Conservation (phyloP, 1,140 invertebrate species). For the Monomorium pharaonis region DNA sequence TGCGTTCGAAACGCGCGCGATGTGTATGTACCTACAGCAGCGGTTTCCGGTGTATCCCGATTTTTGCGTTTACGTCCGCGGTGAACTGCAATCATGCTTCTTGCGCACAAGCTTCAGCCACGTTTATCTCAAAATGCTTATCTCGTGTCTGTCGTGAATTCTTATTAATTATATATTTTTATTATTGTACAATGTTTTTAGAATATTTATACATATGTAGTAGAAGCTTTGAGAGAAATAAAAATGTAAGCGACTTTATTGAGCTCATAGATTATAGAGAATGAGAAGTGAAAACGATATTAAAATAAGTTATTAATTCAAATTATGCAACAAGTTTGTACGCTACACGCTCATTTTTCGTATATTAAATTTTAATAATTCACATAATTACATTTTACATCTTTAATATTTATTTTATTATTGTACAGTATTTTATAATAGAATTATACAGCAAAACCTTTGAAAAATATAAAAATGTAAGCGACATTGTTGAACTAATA, state of each 20-base stretch:
- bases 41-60: background rate
- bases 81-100: too few relatives aligned
- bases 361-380: too few relatives aligned
- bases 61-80: background rate
- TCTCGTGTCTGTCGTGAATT: background rate
- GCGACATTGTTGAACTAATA: background rate
- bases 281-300: background rate
- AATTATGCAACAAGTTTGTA: too few relatives aligned
- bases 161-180: too few relatives aligned
- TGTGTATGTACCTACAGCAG: background rate
- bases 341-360: too few relatives aligned
- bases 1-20: background rate
- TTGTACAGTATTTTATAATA: too few relatives aligned
- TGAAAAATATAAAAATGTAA: background rate
- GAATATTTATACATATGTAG: background rate
- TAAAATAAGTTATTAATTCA: background rate
- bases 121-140: background rate
- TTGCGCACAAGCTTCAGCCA: background rate
- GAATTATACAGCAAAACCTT: background rate
- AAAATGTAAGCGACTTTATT: background rate
- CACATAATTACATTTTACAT: too few relatives aligned
- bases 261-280: background rate
- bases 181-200: too few relatives aligned
- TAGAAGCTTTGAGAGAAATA: background rate
- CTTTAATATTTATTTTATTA: too few relatives aligned